Evolutionary conservation across 2,797 vertebrate species (phyloP), one percentile per base, ranked within the genome.

Genomic region (Rhynchotus rufescens): DNA sequence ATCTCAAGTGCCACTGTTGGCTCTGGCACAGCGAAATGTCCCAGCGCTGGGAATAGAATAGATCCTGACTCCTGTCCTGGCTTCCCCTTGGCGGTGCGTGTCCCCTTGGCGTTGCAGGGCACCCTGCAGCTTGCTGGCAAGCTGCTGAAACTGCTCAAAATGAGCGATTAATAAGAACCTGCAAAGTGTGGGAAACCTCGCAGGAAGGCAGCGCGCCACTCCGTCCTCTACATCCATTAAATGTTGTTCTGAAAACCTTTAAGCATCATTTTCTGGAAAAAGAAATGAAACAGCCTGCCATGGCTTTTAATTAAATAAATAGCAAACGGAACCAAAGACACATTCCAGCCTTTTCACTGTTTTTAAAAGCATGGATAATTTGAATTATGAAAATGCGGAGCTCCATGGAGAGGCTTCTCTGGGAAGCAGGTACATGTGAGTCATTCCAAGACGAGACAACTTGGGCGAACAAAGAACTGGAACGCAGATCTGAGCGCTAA

Each of bases 191-290:
- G 32, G 62, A 44, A 77, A 36, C 21, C 51, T 91, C 26, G 59
- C 80, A 78, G 84, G 76, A 66, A 61, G 80, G 36, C 14, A 62
- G 56, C 62, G 26, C 11, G 12, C 21, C 28, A 38, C 66, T 80
- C 79, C 49, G 1, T 86, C 84, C 71, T 77, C 66, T 59, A 89
- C 80, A 68, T 72, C 86, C 84, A 69, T 92, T 90, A 77, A 51
- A 65, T 90, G 62, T 57, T 84, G 56, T 52, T 92, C 93, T 44
- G 45, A 85, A 79, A 88, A 38, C 32, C 68, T 92, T 83, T 87
- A 82, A 90, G 60, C 16, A 28, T 42, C 57, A 8, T 82, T 79
- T 80, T 86, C 77, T 67, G 84, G 84, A 74, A 56, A 87, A 44
- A 79, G 68, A 75, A 42, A 84, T 76, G 77, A 64, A 82, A 52